These are phyloP conservation scores for Nicator chloris DNA, from an alignment of 2,113 vertebrate genomes.

Conservation along the genomic window DNA sequence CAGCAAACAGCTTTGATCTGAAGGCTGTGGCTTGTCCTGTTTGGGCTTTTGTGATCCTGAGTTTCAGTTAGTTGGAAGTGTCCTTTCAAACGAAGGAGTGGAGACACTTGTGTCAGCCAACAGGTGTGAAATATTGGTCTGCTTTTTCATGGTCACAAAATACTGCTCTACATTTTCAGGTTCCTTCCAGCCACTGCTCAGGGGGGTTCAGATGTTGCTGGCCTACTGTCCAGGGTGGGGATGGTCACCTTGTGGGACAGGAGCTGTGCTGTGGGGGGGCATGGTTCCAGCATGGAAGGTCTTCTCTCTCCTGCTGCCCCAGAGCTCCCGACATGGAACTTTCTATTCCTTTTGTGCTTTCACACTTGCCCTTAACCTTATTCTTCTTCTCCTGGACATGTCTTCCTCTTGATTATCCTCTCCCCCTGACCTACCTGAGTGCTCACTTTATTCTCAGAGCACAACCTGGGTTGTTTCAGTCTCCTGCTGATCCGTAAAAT, in stretches of 20 bases:
- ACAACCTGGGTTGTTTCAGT: rapidly evolving
- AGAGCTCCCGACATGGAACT: rapidly evolving
- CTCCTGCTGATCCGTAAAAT: not conserved
- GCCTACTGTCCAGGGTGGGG: not conserved
- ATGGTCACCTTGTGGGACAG: not conserved
- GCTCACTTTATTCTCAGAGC: not conserved
- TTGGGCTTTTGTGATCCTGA: not conserved
- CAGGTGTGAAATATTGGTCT: not conserved
- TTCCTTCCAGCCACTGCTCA: not conserved
- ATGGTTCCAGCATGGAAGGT: not conserved
- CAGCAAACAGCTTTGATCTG: not conserved
- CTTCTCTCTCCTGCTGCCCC: not conserved
- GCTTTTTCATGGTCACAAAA: not conserved
- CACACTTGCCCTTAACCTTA: not conserved
- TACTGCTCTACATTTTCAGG: not conserved
- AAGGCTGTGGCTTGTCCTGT: not conserved
- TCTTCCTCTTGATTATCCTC: not conserved
- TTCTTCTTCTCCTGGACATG: not conserved
- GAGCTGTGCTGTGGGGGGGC: not conserved
- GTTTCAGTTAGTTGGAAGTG: not conserved
- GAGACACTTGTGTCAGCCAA: not conserved
- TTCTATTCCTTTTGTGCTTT: not conserved
- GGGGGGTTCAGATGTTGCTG: not conserved
- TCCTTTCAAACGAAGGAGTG: not conserved
- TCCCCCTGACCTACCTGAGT: not conserved